Base-by-base conservation (phyloP, 1,140 invertebrate species). In the Diuraphis noxia region DNA sequence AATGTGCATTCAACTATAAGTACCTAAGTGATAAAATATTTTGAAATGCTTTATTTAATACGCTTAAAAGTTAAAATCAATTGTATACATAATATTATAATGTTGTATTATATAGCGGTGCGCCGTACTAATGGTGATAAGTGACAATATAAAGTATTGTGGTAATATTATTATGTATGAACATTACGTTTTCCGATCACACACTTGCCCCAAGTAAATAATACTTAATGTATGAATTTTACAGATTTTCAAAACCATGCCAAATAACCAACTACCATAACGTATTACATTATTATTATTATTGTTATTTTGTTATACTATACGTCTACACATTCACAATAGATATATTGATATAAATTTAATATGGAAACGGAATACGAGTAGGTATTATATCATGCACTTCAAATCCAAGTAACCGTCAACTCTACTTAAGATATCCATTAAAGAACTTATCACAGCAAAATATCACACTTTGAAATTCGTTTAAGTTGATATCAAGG, bases 271-370 rank as follows among this genome's bases (percentile, higher is more conserved):
- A 43, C 30, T 85, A 85, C 82, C 43, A 85, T 17, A 85, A 13
- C 43, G n/a, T 85, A 85, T 46, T 30, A 85, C 82, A 43, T 85
- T 85, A 77, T 77, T 77, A 63, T 52, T 52, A n/a, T 63, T 63
- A 56, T 30, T 56, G 30, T 63, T 63, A 63, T 63, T 63, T 25
- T 63, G 56, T 63, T 63, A 63, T 10, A 63, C 30, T 63, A 63
- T 63, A 63, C 56, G 56, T 63, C 3, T 63, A 30, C n/a, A 13
- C 56, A 25, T 63, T 63, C 56, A 63, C 36, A 38, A 84, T 40
- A 84, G 38, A 19, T 21, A 10, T 85, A 46, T 43, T 85, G 23
- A 19, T 85, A 85, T 85, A 41, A 10, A 34, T 79, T 79, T 38
- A 21, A 82, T 40, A 82, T 82, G 79, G 10, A 40, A 30, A 82